Conservation (phyloP, 2,113 vertebrate species). For the Lepus americanus region DNA sequence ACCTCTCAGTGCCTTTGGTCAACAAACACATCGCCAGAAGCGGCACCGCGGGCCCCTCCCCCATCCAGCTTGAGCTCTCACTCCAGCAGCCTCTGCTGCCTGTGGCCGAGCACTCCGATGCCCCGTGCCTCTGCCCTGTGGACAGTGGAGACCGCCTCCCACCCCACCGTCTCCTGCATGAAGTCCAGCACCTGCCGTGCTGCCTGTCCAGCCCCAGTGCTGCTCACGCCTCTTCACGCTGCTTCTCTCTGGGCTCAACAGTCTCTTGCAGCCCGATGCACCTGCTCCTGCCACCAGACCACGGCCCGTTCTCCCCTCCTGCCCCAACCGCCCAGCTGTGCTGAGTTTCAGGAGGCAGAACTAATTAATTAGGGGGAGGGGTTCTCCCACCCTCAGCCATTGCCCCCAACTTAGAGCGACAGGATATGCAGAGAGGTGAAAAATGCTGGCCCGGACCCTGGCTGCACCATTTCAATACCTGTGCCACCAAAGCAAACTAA, state of each 20-base stretch:
- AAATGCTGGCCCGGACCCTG: no score
- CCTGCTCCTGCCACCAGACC: background rate
- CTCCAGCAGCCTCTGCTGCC: no score
- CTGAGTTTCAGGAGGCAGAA: background rate
- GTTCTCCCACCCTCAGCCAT: background rate
- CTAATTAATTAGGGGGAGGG: background rate
- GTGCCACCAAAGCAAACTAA: background rate
- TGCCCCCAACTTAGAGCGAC: background rate
- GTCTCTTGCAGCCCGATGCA: background rate
- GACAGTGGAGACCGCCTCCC: background rate
- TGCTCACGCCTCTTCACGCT: fast-evolving
- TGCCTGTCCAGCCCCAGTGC: no score
- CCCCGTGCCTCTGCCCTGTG: background rate
- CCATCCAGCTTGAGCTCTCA: background rate
- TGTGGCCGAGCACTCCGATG: background rate
- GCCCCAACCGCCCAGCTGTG: no score
- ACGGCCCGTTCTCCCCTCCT: background rate
- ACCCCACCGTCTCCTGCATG: background rate
- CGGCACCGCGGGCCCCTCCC: fast-evolving
- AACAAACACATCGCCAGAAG: background rate
- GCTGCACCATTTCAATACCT: no score
- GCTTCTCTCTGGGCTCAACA: background rate
- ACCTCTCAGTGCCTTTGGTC: background rate
- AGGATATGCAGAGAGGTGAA: background rate
- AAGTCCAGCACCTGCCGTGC: no score